Evolutionary conservation across 2,113 vertebrate species (phyloP).

Genomic region (Stercorarius parasiticus): DNA sequence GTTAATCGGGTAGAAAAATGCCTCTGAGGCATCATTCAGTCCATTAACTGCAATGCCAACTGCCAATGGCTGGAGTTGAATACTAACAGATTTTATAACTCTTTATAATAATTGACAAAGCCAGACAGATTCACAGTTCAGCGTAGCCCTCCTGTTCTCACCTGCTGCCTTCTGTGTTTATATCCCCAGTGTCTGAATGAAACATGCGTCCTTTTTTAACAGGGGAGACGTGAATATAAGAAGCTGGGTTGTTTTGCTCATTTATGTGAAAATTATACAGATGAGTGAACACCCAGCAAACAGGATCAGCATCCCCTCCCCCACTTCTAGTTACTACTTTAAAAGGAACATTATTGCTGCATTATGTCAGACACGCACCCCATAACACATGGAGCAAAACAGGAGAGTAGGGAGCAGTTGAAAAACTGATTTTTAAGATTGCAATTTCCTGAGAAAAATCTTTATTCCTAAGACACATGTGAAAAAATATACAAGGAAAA

Average conservation of each 20-base stretch:
- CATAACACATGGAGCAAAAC: not conserved
- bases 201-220: not conserved
- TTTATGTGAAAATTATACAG: conserved; percentile 35
- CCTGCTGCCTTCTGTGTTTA: conserved; percentile 34
- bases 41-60: conserved; percentile 51
- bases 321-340: not conserved
- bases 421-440: conserved; percentile 16
- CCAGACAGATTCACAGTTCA: conserved; percentile 24
- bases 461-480: not conserved
- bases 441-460: not conserved
- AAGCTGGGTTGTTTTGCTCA: not conserved
- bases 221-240: not conserved
- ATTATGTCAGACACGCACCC: not conserved
- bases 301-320: not conserved
- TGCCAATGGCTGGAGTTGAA: conserved; percentile 39
- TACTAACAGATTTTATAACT: conserved; percentile 47
- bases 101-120: conserved; percentile 26
- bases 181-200: conserved; percentile 17
- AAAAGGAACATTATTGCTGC: conserved; percentile 1
- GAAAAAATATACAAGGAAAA: not conserved
- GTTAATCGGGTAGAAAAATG: conserved; percentile 58
- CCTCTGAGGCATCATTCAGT: conserved; percentile 46
- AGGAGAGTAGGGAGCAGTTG: not conserved
- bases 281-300: conserved; percentile 20
- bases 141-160: conserved; percentile 15